phyloP scores from a whole-genome alignment of 2,888 invertebrate genomes.

The Campopleginae sp. region DNA sequence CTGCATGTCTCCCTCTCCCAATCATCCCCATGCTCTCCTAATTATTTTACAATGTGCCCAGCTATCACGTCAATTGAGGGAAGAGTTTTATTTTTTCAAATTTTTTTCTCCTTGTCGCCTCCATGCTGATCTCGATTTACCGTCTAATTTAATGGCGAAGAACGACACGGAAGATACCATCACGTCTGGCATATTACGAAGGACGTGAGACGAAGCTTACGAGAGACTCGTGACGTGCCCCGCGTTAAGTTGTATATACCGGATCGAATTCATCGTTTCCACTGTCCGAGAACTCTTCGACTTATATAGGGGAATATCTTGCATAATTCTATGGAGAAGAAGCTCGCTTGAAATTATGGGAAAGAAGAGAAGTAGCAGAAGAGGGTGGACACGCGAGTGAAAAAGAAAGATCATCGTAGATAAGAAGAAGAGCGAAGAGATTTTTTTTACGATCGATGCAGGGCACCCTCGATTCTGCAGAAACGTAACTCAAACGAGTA shows the following conservation, averaged over 20 bases:
- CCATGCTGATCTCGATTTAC: constrained; percentile 35
- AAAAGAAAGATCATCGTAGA: neutral
- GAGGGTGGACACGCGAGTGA: neutral
- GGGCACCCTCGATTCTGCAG: constrained; percentile 24
- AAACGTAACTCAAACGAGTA: constrained; percentile 57
- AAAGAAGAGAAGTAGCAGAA: neutral
- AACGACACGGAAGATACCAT: constrained; percentile 41
- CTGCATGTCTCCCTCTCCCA: constrained; percentile 69
- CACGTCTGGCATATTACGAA: constrained; percentile 47
- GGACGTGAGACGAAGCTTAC: constrained; percentile 34
- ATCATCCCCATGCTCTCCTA: constrained; percentile 35
- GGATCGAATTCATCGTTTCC: constrained; percentile 47
- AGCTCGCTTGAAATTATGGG: neutral
- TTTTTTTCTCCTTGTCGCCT: constrained; percentile 12
- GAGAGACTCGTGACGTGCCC: constrained; percentile 42
- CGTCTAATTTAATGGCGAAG: constrained; percentile 55
- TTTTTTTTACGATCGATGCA: constrained; percentile 54
- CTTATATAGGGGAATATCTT: constrained; percentile 16
- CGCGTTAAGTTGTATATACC: constrained; percentile 20
- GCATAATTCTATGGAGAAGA: neutral
- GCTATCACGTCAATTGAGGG: constrained; percentile 16
- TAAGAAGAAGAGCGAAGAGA: constrained; percentile 11
- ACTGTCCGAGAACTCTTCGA: constrained; percentile 8
- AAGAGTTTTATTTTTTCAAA: constrained; percentile 20
- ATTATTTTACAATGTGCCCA: constrained; percentile 31